Percentiles rank a stretch among this genome's conserved stretches.
Conservation (phyloP, 2,113 vertebrate genomes). For the Machaerirhynchus nigripectus region DNA sequence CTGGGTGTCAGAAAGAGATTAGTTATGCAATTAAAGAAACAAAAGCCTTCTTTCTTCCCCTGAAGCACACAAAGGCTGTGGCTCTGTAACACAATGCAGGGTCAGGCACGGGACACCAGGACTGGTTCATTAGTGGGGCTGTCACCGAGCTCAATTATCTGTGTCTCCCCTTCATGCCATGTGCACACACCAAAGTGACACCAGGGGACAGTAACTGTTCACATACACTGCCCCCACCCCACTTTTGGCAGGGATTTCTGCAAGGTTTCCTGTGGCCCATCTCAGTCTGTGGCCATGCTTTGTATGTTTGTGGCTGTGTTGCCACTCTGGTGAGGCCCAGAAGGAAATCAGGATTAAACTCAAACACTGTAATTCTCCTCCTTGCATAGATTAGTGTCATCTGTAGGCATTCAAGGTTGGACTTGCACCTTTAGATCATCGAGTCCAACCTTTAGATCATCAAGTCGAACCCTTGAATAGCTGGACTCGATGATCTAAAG, state of each 20-base stretch:
- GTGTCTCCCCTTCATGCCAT: background rate
- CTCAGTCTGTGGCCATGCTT: background rate
- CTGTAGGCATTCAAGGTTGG: background rate
- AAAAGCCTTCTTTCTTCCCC: constrained; percentile 32
- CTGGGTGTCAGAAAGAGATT: constrained; percentile 33
- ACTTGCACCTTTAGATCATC: background rate
- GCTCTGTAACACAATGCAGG: constrained; percentile 2
- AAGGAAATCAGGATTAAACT: background rate
- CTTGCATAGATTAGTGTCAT: background rate
- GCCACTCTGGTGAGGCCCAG: background rate
- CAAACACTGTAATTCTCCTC: background rate
- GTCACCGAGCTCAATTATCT: background rate
- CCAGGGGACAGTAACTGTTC: background rate
- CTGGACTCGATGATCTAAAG: background rate
- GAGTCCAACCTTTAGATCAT: background rate
- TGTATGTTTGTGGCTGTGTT: background rate
- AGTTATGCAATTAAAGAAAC: constrained; percentile 55
- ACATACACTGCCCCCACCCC: background rate
- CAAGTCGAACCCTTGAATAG: background rate
- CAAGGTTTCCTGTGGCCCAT: background rate
- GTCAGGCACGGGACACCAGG: background rate
- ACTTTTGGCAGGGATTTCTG: background rate
- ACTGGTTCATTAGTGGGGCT: constrained; percentile 25
- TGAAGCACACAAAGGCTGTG: background rate
- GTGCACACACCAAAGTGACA: background rate